phyloP scores from a whole-genome alignment of 1,140 invertebrate species.

The Papilio machaon region DNA sequence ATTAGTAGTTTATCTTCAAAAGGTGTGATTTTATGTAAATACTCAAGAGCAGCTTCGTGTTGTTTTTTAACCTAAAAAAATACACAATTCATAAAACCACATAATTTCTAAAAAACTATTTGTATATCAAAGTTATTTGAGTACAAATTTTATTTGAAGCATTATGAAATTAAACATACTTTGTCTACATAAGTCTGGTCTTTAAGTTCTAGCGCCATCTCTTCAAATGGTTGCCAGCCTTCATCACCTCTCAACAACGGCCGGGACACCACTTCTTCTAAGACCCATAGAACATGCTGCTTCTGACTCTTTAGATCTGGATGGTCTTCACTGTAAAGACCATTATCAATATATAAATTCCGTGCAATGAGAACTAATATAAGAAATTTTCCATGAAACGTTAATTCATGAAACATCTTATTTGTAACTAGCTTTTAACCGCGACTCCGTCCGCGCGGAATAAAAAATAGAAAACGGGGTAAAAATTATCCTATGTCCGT shows the following conservation, averaged over 20 bases:
- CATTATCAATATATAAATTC: background rate
- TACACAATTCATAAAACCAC: constrained; percentile 20
- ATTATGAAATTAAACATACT: constrained; percentile 49
- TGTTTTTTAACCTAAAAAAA: constrained; percentile 64
- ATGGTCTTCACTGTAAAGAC: constrained; percentile 54
- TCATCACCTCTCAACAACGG: constrained; percentile 62
- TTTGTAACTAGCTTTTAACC: too few species aligned
- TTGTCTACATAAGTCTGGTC: constrained; percentile 65
- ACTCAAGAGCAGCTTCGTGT: constrained; percentile 68
- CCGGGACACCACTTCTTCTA: constrained; percentile 65
- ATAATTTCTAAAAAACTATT: background rate
- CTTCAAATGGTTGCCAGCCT: constrained; percentile 55
- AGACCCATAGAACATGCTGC: constrained; percentile 62
- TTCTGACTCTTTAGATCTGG: constrained; percentile 60
- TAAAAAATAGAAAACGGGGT: too few species aligned
- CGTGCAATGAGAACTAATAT: too few species aligned
- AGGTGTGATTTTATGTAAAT: constrained; percentile 68
- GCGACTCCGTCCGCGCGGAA: too few species aligned
- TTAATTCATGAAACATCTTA: too few species aligned
- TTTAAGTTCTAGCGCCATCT: constrained; percentile 51
- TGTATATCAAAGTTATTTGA: too few species aligned
- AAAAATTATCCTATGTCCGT: too few species aligned
- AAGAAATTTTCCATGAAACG: too few species aligned
- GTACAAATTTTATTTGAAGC: too few species aligned
- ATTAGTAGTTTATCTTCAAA: constrained; percentile 72